A percentile compares a stretch with the other conserved stretches of the same genome.
phyloP scores from a whole-genome alignment of 92 coral and sea anemone species.

The Paramuricea clavata region DNA sequence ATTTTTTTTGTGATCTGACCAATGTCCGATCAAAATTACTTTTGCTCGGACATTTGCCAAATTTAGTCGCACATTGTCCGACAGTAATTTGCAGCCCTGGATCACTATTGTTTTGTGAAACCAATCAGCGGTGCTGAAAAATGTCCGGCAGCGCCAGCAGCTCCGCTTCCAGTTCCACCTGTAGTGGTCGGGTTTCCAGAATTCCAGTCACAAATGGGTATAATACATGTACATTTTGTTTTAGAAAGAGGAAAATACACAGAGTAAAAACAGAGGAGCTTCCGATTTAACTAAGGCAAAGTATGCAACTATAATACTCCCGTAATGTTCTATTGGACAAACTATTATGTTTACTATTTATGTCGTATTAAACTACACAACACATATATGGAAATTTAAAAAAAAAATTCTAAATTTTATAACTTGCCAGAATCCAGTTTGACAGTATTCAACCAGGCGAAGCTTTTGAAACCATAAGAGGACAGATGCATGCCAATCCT shows the following conservation, averaged over 20 bases:
- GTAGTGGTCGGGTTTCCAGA: not conserved
- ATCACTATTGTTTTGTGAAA: too few relatives aligned
- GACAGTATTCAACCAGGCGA: slow-evolving; percentile 37
- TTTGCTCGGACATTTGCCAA: too few relatives aligned
- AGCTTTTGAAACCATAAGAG: slow-evolving; percentile 50
- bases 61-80: too few relatives aligned
- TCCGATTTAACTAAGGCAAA: slow-evolving; percentile 39
- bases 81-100: too few relatives aligned
- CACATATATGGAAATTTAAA: not conserved
- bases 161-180: too few relatives aligned
- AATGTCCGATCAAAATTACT: too few relatives aligned
- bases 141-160: too few relatives aligned
- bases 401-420: too few relatives aligned
- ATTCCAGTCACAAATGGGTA: not conserved
- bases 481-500: slow-evolving; percentile 37
- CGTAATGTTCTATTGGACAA: not conserved
- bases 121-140: too few relatives aligned
- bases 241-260: slow-evolving; percentile 19
- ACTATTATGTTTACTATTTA: too few relatives aligned
- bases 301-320: not conserved
- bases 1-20: too few relatives aligned
- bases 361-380: too few relatives aligned
- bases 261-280: slow-evolving; percentile 44
- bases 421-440: slow-evolving; percentile 9
- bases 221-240: not conserved